These are phyloP conservation scores for Sarcophilus harrisii DNA, from an alignment of 2,797 vertebrate species.

Conservation along the genomic window DNA sequence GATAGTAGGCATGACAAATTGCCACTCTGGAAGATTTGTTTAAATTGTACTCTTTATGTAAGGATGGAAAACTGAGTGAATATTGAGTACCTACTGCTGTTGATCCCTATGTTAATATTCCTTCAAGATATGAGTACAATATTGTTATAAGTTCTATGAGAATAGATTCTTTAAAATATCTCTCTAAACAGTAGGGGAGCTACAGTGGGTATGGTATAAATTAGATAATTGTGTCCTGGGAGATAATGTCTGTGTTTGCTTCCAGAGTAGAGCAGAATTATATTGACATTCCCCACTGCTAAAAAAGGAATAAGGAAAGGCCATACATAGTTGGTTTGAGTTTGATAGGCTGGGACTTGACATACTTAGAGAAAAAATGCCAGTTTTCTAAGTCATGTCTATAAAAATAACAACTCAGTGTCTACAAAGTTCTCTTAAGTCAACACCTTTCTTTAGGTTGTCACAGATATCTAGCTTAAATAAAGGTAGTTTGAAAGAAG, in stretches of 20 bases:
- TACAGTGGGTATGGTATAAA: not conserved
- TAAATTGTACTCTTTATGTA: not conserved
- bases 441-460: slow-evolving; percentile 7
- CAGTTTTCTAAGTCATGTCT: slow-evolving; percentile 29
- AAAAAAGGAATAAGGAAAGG: not conserved
- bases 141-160: not conserved
- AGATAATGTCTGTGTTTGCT: slow-evolving; percentile 2
- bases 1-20: not conserved
- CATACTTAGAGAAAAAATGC: not conserved
- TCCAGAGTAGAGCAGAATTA: not conserved
- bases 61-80: slow-evolving; percentile 42
- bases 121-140: not conserved
- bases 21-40: slow-evolving; percentile 7
- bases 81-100: not conserved
- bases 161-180: not conserved
- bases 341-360: not conserved
- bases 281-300: not conserved
- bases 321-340: not conserved
- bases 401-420: not conserved
- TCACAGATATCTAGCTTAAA: slow-evolving; percentile 41
- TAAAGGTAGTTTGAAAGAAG: slow-evolving; percentile 42
- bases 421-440: slow-evolving; percentile 47
- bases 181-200: not conserved
- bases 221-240: not conserved
- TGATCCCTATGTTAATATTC: not conserved